Evolutionary conservation across 2,797 vertebrate species (phyloP).

Genomic region (Anabas testudineus): DNA sequence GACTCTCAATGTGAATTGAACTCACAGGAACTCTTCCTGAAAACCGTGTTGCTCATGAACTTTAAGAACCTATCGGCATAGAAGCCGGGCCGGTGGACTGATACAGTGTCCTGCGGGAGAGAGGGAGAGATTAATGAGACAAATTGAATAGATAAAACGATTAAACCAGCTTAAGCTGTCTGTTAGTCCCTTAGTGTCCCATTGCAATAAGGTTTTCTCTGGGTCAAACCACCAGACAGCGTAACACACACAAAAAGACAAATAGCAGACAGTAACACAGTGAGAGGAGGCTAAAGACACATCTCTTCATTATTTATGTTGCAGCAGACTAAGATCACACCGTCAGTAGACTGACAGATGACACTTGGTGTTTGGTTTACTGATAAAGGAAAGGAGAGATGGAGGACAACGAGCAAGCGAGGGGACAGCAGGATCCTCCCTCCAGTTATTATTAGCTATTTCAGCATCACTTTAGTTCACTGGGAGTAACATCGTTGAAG

Average conservation of each 20-base stretch:
- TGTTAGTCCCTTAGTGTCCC: slow-evolving; percentile 36
- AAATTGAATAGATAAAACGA: slow-evolving; percentile 56
- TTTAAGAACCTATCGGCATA: slow-evolving; percentile 98
- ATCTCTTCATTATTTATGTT: slow-evolving; percentile 71
- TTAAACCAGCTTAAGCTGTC: slow-evolving; percentile 52
- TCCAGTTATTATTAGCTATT: slow-evolving; percentile 30
- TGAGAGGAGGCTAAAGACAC: slow-evolving; percentile 40
- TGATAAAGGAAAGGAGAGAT: slow-evolving; percentile 22
- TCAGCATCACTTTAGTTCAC: slow-evolving; percentile 23
- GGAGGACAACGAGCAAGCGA: slow-evolving; percentile 9
- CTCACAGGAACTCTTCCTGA: slow-evolving; percentile 97
- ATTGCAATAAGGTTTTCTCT: slow-evolving; percentile 40
- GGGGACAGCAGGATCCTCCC: slow-evolving; percentile 14
- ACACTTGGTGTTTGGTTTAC: slow-evolving; percentile 74
- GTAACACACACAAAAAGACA: slow-evolving; percentile 14
- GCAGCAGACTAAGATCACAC: slow-evolving; percentile 52
- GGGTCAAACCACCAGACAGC: slow-evolving; percentile 48
- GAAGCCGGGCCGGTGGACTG: slow-evolving; percentile 96
- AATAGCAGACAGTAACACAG: slow-evolving; percentile 25
- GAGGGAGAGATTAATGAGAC: slow-evolving; percentile 55
- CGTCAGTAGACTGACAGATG: slow-evolving; percentile 67
- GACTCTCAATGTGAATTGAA: slow-evolving; percentile 42
- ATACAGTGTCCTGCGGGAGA: slow-evolving; percentile 92
- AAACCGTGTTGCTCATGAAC: slow-evolving; percentile 96
- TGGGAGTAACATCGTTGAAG: slow-evolving; percentile 42